Evolutionary conservation across 2,113 vertebrate genomes (phyloP).

Genomic region (Myrmophylax atrothorax): DNA sequence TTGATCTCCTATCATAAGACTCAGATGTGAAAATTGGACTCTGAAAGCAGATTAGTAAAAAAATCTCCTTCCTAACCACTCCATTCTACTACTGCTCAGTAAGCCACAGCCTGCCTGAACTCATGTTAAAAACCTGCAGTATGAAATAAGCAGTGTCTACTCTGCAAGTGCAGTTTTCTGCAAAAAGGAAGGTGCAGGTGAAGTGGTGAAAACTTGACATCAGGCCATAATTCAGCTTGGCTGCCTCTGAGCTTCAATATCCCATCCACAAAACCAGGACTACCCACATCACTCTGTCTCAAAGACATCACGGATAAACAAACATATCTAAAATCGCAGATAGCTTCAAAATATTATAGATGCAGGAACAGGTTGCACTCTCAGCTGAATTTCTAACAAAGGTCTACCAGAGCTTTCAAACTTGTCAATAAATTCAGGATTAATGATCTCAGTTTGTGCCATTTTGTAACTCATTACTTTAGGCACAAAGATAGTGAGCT

Average conservation of each 20-base stretch:
- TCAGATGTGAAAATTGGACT: slow-evolving; percentile 10
- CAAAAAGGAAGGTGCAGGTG: background rate
- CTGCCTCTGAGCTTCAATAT: background rate
- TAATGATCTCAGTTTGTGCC: background rate
- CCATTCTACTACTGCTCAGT: background rate
- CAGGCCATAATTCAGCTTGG: background rate
- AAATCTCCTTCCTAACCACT: background rate
- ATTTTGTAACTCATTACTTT: background rate
- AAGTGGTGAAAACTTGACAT: background rate
- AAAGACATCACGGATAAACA: background rate
- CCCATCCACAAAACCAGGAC: background rate
- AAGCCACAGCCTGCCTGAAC: background rate
- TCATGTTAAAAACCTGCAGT: accelerated
- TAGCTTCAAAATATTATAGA: background rate
- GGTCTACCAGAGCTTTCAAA: background rate
- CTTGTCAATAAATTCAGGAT: slow-evolving; percentile 19
- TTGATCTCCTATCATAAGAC: slow-evolving; percentile 38
- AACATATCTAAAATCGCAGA: background rate
- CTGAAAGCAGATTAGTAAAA: slow-evolving; percentile 20
- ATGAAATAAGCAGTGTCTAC: background rate
- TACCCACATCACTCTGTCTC: background rate
- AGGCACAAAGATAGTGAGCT: background rate
- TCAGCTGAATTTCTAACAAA: background rate
- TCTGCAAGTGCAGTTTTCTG: background rate
- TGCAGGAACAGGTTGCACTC: background rate